Evolutionary conservation across 2,888 invertebrate genomes (phyloP).

Genomic region (Hirtodrosophila confusa): DNA sequence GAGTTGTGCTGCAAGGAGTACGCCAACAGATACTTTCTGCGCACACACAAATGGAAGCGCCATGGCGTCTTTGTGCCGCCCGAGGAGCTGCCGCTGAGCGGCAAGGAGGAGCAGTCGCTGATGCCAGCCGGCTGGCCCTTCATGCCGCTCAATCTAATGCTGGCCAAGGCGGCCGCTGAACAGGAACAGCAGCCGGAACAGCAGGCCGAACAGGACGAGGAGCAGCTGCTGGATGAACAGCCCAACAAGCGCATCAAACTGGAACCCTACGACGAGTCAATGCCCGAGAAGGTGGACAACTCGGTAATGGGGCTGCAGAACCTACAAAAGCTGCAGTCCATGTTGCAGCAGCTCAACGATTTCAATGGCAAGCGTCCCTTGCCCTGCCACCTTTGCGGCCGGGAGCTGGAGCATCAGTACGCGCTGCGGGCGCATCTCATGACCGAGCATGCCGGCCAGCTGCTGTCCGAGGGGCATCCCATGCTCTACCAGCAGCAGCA

Average conservation of each 20-base stretch:
- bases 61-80: constrained; percentile 91
- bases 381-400: constrained; percentile 89
- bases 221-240: constrained; percentile 45
- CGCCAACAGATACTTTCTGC: constrained; percentile 95
- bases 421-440: constrained; percentile 86
- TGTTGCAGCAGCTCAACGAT: constrained; percentile 94
- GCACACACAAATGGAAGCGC: constrained; percentile 96
- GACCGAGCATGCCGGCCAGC: constrained; percentile 80
- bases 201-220: constrained; percentile 25
- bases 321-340: constrained; percentile 94
- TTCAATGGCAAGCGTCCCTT: constrained; percentile 87
- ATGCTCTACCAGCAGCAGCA: constrained; percentile 70
- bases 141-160: constrained; percentile 90
- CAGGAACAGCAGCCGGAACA: constrained; percentile 34
- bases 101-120: constrained; percentile 60
- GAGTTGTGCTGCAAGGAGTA: constrained; percentile 97
- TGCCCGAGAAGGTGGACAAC: constrained; percentile 68
- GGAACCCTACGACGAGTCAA: constrained; percentile 56
- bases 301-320: constrained; percentile 90
- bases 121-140: constrained; percentile 77
- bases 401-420: constrained; percentile 89
- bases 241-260: constrained; percentile 80
- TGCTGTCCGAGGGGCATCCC: constrained; percentile 52
- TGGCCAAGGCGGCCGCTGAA: constrained; percentile 82
- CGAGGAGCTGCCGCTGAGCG: constrained; percentile 84